Evolutionary conservation across 2,888 invertebrate species (phyloP), one percentile per base, ranked within the genome.

Genomic region (Eristalis pertinax): DNA sequence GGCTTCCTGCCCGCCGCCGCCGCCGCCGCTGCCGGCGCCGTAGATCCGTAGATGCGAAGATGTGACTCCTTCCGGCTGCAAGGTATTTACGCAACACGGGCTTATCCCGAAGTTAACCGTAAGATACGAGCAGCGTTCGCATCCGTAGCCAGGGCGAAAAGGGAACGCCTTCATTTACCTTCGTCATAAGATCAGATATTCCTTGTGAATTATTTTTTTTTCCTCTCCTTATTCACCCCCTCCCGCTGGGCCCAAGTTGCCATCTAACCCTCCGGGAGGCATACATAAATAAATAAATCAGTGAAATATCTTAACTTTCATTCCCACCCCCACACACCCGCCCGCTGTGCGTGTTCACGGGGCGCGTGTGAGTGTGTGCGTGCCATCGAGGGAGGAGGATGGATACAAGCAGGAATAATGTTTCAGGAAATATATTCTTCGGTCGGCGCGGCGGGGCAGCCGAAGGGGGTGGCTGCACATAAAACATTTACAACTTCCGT

Each of bases 201-300:
- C 67, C 63, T 38, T 43, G 70, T 65, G 60, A 65, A 72, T 72
- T 35, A 65, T 32, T 41, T 35, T 13, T 64, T 35, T 69, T 75
- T 38, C 50, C 35, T 35, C 10, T 19, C 35, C 19, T 11, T 13
- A 11, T 62, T 15, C 62, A 15, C 24, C 5, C 1, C n/a, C n/a
- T n/a, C n/a, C n/a, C n/a, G n/a, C n/a, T n/a, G n/a, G n/a, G n/a
- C n/a, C n/a, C n/a, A n/a, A 68, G 72, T 68, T 60, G 68, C 67
- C 81, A 58, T 73, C 81, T 68, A 64, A 76, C 76, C 81, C 73
- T 64, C 73, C 50, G 63, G 67, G 68, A 64, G 62, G 62, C 22
- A 62, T 35, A 64, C 69, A 41, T 77, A 77, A 60, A 77, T 82
- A 82, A 86, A 86, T 86, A 86, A 86, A 86, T 86, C 82, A 86